These are phyloP conservation scores for Ischnura elegans DNA, from an alignment of 2,888 invertebrate species.

Conservation along the genomic window DNA sequence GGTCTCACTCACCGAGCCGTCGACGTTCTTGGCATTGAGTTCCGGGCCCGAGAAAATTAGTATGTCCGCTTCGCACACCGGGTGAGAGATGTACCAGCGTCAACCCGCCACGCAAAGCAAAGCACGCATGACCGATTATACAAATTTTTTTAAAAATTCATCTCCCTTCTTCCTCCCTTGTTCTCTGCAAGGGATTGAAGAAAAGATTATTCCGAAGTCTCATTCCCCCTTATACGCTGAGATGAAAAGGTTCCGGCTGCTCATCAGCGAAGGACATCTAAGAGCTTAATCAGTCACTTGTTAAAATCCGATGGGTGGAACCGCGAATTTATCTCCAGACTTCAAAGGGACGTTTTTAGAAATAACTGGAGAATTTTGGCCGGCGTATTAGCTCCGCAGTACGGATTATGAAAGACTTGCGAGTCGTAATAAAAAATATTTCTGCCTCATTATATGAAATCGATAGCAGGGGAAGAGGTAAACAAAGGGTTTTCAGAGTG, in stretches of 20 bases:
- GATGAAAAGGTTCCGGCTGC: background rate
- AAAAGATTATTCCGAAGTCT: background rate
- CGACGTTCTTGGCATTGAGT: constrained; percentile 10
- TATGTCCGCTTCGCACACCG: background rate
- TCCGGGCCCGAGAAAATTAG: constrained; percentile 19
- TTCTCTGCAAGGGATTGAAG: background rate
- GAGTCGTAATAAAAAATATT: background rate
- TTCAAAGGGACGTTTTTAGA: constrained; percentile 12
- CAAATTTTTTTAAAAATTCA: background rate
- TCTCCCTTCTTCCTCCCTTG: constrained; percentile 49
- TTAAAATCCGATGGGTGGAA: constrained; percentile 41
- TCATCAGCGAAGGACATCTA: background rate
- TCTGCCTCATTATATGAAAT: background rate
- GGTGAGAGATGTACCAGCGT: background rate
- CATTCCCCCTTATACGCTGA: background rate
- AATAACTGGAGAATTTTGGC: background rate
- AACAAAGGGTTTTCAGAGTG: background rate
- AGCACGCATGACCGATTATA: background rate
- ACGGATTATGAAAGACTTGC: background rate
- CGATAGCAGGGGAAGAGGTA: background rate
- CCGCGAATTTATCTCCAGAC: constrained; percentile 5
- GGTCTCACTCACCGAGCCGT: constrained; percentile 16
- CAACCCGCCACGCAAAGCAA: background rate
- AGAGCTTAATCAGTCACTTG: constrained; percentile 50
- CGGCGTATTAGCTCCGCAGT: background rate